phyloP scores from a whole-genome alignment of 2,797 vertebrate species.

The Esox lucius region DNA sequence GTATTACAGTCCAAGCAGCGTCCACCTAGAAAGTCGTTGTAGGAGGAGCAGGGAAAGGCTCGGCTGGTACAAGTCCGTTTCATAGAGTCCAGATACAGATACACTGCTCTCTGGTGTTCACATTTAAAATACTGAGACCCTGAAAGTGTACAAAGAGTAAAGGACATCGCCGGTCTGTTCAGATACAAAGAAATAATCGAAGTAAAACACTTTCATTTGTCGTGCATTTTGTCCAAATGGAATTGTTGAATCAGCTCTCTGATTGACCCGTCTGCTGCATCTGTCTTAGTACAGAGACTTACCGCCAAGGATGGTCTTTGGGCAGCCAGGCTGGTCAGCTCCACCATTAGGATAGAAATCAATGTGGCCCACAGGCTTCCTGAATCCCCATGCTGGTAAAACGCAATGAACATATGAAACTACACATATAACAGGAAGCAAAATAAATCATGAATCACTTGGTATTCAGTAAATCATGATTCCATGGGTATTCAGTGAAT shows the following conservation, averaged over 20 bases:
- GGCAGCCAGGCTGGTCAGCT: conserved; percentile 89
- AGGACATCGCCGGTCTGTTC: neutral
- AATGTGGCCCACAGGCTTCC: conserved; percentile 85
- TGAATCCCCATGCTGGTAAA: conserved; percentile 83
- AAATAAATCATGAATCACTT: neutral
- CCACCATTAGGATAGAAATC: conserved; percentile 97
- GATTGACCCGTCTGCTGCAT: neutral
- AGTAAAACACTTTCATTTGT: neutral
- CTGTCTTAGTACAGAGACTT: conserved; percentile 18
- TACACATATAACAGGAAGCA: neutral
- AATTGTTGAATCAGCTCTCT: neutral
- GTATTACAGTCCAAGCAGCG: conserved; percentile 78
- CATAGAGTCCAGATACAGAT: conserved; percentile 80
- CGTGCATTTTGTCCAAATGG: neutral
- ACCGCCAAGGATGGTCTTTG: conserved; percentile 84
- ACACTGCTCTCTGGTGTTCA: conserved; percentile 92
- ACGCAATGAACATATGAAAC: conserved; percentile 6
- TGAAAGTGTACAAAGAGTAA: conserved; percentile 21
- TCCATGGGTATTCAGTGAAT: too few relatives aligned
- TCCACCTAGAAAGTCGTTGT: conserved; percentile 80
- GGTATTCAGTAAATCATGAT: neutral
- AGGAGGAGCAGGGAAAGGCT: conserved; percentile 83
- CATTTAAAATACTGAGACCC: conserved; percentile 84
- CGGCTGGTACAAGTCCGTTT: conserved; percentile 61
- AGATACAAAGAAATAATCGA: neutral